Base-by-base conservation (phyloP, 1,140 invertebrate species). In the Ctenoplectra terminalis region DNA sequence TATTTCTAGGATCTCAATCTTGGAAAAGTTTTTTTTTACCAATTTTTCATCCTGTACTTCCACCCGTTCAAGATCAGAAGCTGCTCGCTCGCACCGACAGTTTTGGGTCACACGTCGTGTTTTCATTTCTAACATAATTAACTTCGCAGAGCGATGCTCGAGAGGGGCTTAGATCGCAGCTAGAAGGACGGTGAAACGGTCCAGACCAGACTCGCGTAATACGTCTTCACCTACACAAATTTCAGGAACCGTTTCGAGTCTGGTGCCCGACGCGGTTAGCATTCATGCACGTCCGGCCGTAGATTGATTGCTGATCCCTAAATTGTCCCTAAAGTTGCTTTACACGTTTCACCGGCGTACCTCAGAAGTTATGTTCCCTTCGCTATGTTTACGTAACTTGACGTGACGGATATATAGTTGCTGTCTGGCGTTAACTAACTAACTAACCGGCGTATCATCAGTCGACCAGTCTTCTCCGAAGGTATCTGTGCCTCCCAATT, bases 401-500 rank as follows among this genome's bases (percentile, higher is more conserved):
- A 81, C 71, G 72, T 86, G 81, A 83, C 72, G 48, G 71, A 87
- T 87, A 80, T 76, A 83, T 71, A 83, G 52, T 73, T 71, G 54
- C 48, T 48, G 74, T 82, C 81, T 76, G 76, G 66, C 67, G 76
- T 87, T 87, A 86, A 85, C 85, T 86, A 87, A 66, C 78, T 80
- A 80, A 87, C 85, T 81, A 83, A 76, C 85, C 73, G 52, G 58
- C 82, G 75, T 79, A 79, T 83, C 85, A 76, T 86, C 74, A 34
- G 64, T 56, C 70, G 70, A 31, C 71, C 73, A 31, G 75, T 69
- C 52, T 86, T 69, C 75, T 73, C 70, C 60, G 43, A 86, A 83
- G 84, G 83, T 86, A 86, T 87, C 81, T 54, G 85, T 58, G 58
- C 81, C 80, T 90, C 77, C 84, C 89, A 90, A 90, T 90, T 90